Evolutionary conservation across 2,113 vertebrate genomes (phyloP).

Genomic region (Shinisaurus crocodilurus): DNA sequence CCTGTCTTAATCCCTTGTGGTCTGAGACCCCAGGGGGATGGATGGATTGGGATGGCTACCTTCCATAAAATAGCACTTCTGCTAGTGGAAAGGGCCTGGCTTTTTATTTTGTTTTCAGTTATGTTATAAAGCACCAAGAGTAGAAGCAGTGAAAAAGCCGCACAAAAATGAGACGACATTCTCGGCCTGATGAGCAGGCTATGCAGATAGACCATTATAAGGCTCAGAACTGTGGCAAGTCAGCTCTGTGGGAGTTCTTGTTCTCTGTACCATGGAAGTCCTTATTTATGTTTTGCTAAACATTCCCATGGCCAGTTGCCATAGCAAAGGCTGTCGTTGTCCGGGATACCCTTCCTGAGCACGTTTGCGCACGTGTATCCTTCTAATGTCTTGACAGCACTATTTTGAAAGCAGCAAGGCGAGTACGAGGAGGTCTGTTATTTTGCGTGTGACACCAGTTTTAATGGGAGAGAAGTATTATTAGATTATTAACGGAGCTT

Average conservation of each 20-base stretch:
- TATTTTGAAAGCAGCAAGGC: conserved; percentile 46
- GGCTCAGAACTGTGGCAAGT: conserved; percentile 43
- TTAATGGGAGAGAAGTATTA: conserved; percentile 50
- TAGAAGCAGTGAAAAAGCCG: not conserved
- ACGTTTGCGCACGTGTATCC: conserved; percentile 12
- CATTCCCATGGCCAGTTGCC: conserved; percentile 71
- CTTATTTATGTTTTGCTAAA: conserved; percentile 75
- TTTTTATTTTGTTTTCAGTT: no score
- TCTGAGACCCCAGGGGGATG: not conserved
- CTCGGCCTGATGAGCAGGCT: conserved; percentile 5
- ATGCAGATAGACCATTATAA: conserved; percentile 45
- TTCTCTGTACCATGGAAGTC: conserved; percentile 56
- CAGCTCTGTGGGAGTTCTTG: conserved; percentile 36
- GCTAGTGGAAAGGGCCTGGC: conserved; percentile 32
- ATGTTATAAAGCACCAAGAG: not conserved
- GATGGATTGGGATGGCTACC: not conserved
- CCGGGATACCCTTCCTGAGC: conserved; percentile 61
- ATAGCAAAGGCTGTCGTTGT: conserved; percentile 71
- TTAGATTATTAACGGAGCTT: conserved; percentile 21
- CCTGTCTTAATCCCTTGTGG: not conserved
- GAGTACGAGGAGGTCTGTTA: conserved; percentile 34
- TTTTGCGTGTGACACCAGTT: conserved; percentile 52
- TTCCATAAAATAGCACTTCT: not conserved
- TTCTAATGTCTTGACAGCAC: conserved; percentile 18
- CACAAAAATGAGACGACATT: conserved; percentile 42